Evolutionary conservation across 2,888 invertebrate genomes (phyloP), one percentile per base, ranked within the genome.

Genomic region (Tortrix viridana): DNA sequence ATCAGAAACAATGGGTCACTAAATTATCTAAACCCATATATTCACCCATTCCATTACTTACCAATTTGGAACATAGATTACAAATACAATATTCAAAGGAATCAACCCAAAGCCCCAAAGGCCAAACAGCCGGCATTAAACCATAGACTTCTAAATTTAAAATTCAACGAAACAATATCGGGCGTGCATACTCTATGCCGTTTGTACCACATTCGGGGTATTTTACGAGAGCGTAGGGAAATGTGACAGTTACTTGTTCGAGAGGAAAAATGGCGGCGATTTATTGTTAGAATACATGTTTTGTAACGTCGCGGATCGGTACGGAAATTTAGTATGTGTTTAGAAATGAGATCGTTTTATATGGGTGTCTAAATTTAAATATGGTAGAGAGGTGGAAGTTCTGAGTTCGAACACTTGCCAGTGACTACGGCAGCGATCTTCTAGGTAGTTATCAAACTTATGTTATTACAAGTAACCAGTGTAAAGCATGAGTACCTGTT

Each of bases 131-230:
- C 16, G 41, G 38, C 41, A 19, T 49, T 50, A 32, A 23, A 16
- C 38, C 50, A 52, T 47, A 38, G 23, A 62, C 52, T 48, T 63
- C 63, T 47, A 48, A 63, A 63, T 63, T 63, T 63, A 63, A 63
- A 63, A 63, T 63, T 63, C 63, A 63, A 63, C 57, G 63, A 63
- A 63, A 63, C 63, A 63, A 63, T 63, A 63, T 63, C 63, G 57
- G 57, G 57, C 32, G 50, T 57, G 63, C 63, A 62, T 62, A 62
- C 50, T 57, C 32, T 58, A 53, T 63, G 41, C 43, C 58, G 60
- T 52, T 63, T 41, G 57, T 57, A 60, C 50, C 32, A 18, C 52
- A 55, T 55, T 55, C 53, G 52, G 38, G 62, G 57, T 62, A 62
- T 32, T 63, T 63, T 63, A 63, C 53, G 47, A 52, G 63, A 20